Percentiles rank a stretch among this genome's conserved stretches.
Conservation (phyloP, 2,888 invertebrate species). For the Brenthis daphne region DNA sequence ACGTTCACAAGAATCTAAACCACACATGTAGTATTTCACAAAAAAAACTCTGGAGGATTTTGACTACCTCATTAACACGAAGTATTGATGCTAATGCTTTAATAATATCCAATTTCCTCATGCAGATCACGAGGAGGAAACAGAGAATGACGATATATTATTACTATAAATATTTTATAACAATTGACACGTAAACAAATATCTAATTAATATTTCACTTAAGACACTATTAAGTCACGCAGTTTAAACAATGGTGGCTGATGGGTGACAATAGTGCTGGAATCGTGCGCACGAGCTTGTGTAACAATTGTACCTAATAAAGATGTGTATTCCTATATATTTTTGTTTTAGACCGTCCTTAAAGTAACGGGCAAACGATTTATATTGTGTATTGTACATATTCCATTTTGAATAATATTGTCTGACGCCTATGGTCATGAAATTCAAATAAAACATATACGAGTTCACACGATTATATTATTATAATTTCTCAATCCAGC, state of each 20-base stretch:
- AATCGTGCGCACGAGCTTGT: slow-evolving; percentile 69
- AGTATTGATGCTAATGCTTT: no score
- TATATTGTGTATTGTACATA: not conserved
- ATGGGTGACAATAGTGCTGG: slow-evolving; percentile 58
- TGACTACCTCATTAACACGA: no score
- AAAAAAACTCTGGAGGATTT: no score
- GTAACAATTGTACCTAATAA: slow-evolving; percentile 33
- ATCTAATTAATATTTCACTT: slow-evolving; percentile 68
- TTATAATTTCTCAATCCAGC: slow-evolving; percentile 73
- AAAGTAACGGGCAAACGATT: not conserved
- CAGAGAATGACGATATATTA: no score
- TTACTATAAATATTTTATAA: slow-evolving; percentile 3
- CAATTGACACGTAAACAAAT: slow-evolving; percentile 21
- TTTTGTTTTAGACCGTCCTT: not conserved
- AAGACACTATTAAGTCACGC: slow-evolving; percentile 65
- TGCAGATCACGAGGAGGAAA: no score
- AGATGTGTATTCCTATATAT: not conserved
- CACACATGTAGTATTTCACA: no score
- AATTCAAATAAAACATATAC: slow-evolving; percentile 35
- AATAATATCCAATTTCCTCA: no score
- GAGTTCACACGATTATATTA: slow-evolving; percentile 65
- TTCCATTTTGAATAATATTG: not conserved
- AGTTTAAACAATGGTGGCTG: slow-evolving; percentile 64
- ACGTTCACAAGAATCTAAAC: no score
- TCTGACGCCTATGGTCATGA: slow-evolving; percentile 20